Percentiles rank a stretch among this genome's conserved stretches.
Conservation (phyloP, 2,888 invertebrate species). For the Macrophya alboannulata region DNA sequence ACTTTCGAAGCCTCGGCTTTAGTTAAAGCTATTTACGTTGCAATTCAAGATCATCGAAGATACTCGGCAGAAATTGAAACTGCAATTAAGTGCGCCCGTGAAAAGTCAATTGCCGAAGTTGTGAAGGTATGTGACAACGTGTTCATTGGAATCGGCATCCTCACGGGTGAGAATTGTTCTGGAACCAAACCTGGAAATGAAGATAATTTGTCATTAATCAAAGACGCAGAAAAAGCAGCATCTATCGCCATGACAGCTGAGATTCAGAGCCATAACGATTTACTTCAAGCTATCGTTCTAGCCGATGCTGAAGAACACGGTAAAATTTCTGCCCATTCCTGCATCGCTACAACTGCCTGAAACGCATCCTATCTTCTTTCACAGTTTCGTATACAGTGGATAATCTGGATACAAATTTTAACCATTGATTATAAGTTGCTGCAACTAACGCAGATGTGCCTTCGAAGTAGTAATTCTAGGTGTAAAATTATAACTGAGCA, state of each 20-base stretch:
- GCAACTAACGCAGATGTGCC: background rate
- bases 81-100: background rate
- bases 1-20: background rate
- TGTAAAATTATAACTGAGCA: background rate
- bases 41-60: background rate
- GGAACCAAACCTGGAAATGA: background rate
- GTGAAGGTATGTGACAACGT: background rate
- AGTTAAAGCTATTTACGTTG: background rate
- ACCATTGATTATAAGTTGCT: background rate
- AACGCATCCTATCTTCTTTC: background rate
- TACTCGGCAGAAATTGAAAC: background rate
- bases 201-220: background rate
- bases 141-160: background rate
- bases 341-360: background rate
- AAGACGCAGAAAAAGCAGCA: background rate
- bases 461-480: background rate
- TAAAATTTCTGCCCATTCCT: background rate
- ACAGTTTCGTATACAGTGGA: background rate
- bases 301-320: background rate
- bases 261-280: background rate
- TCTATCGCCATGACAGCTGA: background rate
- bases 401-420: background rate
- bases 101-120: background rate
- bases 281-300: background rate
- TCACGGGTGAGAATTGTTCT: background rate